Percentiles rank a stretch among this genome's conserved stretches.
phyloP scores from a whole-genome alignment of 2,113 vertebrate genomes.

The Dolichotis patagonum region DNA sequence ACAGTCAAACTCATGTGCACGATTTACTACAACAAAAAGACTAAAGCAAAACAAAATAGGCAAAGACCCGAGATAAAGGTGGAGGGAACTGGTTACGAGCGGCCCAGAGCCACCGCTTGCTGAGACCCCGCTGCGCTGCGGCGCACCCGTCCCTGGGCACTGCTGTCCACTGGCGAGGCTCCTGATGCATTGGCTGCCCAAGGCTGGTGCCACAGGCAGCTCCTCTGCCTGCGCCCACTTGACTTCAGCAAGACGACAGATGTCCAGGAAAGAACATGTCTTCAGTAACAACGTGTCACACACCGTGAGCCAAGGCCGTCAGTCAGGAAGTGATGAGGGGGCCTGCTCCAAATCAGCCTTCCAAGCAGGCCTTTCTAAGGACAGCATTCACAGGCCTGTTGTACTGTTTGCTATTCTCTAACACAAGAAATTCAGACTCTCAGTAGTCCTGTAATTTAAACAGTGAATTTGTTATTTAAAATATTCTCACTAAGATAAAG shows the following conservation, averaged over 20 bases:
- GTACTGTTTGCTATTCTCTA: not conserved
- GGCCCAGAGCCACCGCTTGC: not conserved
- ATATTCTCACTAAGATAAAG: not conserved
- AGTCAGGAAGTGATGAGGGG: not conserved
- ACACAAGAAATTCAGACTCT: not conserved
- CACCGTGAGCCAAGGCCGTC: not conserved
- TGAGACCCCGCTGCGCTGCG: not conserved
- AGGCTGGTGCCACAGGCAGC: not conserved
- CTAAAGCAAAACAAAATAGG: conserved; percentile 18
- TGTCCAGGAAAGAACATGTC: not conserved
- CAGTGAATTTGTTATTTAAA: not conserved
- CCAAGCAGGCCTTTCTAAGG: not conserved
- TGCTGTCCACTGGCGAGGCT: not conserved
- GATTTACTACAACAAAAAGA: not conserved
- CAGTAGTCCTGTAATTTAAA: not conserved
- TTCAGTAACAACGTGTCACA: not conserved
- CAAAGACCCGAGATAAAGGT: not conserved
- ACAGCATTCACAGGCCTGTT: not conserved
- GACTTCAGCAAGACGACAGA: not conserved
- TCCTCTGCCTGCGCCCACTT: not conserved
- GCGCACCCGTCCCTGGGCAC: not conserved
- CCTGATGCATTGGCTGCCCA: not conserved
- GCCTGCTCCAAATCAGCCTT: not conserved
- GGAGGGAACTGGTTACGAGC: not conserved
- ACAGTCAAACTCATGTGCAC: not conserved